Evolutionary conservation across 2,888 invertebrate genomes (phyloP).

Genomic region (Byasa hedistus): DNA sequence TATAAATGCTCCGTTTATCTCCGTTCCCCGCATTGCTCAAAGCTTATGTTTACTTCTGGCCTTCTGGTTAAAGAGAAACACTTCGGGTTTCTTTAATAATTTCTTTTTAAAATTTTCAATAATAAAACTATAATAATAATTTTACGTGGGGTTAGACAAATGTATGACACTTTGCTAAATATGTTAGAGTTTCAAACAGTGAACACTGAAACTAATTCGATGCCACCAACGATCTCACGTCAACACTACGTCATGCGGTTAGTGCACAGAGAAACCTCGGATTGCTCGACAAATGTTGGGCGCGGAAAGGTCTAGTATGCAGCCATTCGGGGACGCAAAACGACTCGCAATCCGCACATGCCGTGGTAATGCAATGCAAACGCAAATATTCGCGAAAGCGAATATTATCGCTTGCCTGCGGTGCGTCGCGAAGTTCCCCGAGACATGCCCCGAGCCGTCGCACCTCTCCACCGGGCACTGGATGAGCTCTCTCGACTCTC

Average conservation of each 20-base stretch:
- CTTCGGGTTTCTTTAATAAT: no score
- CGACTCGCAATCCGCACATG: constrained; percentile 36
- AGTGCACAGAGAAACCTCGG: constrained; percentile 76
- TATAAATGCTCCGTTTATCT: constrained; percentile 16
- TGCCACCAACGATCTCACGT: constrained; percentile 35
- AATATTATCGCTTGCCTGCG: constrained; percentile 84
- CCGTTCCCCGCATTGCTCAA: constrained; percentile 2
- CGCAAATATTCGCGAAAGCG: constrained; percentile 72
- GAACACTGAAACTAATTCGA: constrained; percentile 31
- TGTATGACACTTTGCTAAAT: not conserved
- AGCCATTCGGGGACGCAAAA: constrained; percentile 57
- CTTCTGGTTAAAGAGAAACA: not conserved
- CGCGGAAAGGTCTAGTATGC: constrained; percentile 68
- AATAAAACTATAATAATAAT: no score
- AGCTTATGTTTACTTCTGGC: constrained; percentile 1
- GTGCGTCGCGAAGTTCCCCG: constrained; percentile 93
- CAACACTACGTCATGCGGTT: constrained; percentile 84
- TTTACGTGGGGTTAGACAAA: not conserved
- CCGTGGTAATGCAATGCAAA: constrained; percentile 38
- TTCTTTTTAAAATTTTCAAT: no score
- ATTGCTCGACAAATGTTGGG: constrained; percentile 54
- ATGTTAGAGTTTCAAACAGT: constrained; percentile 17
- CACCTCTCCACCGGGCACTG: constrained; percentile 90
- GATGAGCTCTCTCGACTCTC: constrained; percentile 86
- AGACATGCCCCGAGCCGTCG: constrained; percentile 93